A percentile compares a stretch with the other conserved stretches of the same genome.
phyloP scores from a whole-genome alignment of 2,888 invertebrate species.

The Agrochola circellaris region DNA sequence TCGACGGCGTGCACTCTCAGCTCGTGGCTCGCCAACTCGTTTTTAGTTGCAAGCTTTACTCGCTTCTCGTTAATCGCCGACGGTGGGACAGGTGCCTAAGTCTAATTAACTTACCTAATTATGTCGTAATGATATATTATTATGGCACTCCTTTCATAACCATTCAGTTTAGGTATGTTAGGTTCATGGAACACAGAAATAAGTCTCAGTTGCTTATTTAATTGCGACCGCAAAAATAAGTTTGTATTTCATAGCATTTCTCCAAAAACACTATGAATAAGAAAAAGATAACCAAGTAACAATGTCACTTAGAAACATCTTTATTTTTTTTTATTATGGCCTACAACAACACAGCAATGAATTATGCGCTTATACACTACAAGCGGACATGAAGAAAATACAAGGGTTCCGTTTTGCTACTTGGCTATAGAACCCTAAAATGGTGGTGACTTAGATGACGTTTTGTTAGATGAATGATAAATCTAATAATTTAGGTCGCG shows the following conservation, averaged over 20 bases:
- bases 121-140: constrained; percentile 14
- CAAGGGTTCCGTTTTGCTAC: neutral
- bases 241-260: neutral
- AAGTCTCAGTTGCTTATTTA: neutral
- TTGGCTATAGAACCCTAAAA: neutral
- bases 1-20: neutral
- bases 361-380: neutral
- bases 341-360: neutral
- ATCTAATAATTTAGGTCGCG: too few species aligned
- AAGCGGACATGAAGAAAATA: too few species aligned
- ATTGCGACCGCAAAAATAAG: neutral
- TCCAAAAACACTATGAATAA: neutral
- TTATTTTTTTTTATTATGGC: neutral
- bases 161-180: constrained; percentile 22
- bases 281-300: neutral
- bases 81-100: neutral
- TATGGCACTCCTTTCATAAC: constrained; percentile 27
- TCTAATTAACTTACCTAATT: constrained; percentile 38
- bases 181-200: neutral
- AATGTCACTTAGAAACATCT: neutral
- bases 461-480: too few species aligned
- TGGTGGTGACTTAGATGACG: neutral
- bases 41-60: neutral
- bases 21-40: neutral
- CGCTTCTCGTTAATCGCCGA: neutral